Evolutionary conservation across 2,797 vertebrate genomes (phyloP), one percentile per base, ranked within the genome.

Genomic region (Eleutherodactylus coqui): DNA sequence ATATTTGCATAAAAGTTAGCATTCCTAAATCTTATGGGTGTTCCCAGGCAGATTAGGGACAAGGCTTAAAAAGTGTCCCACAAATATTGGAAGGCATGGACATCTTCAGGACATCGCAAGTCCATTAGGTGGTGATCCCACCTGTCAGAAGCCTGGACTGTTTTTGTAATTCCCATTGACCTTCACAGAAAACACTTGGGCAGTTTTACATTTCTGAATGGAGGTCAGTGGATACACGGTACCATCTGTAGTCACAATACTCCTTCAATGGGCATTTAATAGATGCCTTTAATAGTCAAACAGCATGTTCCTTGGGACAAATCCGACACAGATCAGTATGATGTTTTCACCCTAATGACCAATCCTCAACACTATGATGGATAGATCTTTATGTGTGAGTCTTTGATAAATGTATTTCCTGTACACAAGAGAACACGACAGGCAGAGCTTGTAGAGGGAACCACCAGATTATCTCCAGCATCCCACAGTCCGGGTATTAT

Each of bases 401-500:
- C 24, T n/a, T n/a, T 55, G 21, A 24, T n/a, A 55, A 55, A 6
- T n/a, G 2, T 27, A 27, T 60, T 9, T 4, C 9, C 55, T 60
- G 10, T 10, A 60, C n/a, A 70, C 67, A 9, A 41, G 77, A 10
- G n/a, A 55, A 78, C 53, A 38, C 14, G 43, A 34, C 36, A 19
- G 16, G 19, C 43, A 9, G 2, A 4, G 8, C 47, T 34, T 43
- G 13, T 36, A n/a, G 36, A 79, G 36, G 19, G 41, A 21, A 32
- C 6, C 24, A 27, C 1, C 27, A 7, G n/a, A 49, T 19, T 34
- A 34, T 43, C 29, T 24, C 43, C 16, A 67, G 34, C 78, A 24
- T 62, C 24, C 55, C 55, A 43, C 58, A 47, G 27, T 36, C 45
- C 60, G 51, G 60, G 67, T 47, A 67, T 81, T 67, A 69, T 49